phyloP scores from a whole-genome alignment of 2,888 invertebrate species.

The Epirrhoe tristata region DNA sequence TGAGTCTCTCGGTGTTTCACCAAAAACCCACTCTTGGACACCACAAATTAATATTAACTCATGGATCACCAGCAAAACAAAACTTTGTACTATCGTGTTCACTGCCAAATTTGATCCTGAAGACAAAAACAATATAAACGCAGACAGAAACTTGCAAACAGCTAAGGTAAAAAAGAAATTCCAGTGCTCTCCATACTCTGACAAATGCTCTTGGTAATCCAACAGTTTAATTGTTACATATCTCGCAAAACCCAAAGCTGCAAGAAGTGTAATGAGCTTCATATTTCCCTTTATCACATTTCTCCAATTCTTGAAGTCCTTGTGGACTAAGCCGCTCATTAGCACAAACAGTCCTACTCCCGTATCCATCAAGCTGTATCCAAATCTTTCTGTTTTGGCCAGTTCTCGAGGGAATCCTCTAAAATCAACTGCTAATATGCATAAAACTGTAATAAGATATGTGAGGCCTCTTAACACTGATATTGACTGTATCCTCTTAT shows the following conservation, averaged over 20 bases:
- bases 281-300: slow-evolving; percentile 67
- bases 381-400: slow-evolving; percentile 94
- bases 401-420: slow-evolving; percentile 92
- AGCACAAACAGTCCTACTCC: slow-evolving; percentile 96
- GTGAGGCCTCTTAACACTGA: slow-evolving; percentile 89
- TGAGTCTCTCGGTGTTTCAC: slow-evolving; percentile 81
- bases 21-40: slow-evolving; percentile 90
- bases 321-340: slow-evolving; percentile 91
- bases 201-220: slow-evolving; percentile 94
- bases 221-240: slow-evolving; percentile 86
- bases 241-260: slow-evolving; percentile 87
- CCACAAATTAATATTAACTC: slow-evolving; percentile 87
- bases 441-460: slow-evolving; percentile 90
- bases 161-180: slow-evolving; percentile 99
- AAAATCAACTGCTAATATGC: slow-evolving; percentile 98
- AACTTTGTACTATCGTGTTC: slow-evolving; percentile 80
- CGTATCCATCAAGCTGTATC: slow-evolving; percentile 97
- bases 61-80: slow-evolving; percentile 86
- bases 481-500: slow-evolving; percentile 74
- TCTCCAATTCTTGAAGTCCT: slow-evolving; percentile 59
- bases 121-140: slow-evolving; percentile 82
- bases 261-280: slow-evolving; percentile 64
- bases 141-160: slow-evolving; percentile 90
- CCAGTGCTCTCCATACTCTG: slow-evolving; percentile 99
- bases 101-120: slow-evolving; percentile 3